These are phyloP conservation scores for Spermophilus dauricus DNA, from an alignment of 2,113 vertebrate genomes.

Conservation along the genomic window DNA sequence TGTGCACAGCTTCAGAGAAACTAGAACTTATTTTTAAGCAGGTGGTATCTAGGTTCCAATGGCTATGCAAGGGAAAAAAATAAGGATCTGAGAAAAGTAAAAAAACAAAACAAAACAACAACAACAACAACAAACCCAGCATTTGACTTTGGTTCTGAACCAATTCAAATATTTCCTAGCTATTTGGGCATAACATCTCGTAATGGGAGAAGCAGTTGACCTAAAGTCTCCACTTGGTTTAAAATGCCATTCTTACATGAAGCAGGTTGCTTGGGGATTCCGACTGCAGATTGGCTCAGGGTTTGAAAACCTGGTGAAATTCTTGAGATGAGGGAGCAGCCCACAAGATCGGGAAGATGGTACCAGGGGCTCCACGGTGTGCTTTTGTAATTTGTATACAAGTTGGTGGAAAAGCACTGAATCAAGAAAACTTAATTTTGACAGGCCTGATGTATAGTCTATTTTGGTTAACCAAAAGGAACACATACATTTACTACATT, in stretches of 20 bases:
- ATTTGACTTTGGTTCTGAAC: not conserved
- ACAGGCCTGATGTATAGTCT: constrained; percentile 97
- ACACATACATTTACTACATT: constrained; percentile 99
- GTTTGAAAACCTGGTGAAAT: constrained; percentile 64
- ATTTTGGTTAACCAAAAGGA: constrained; percentile 99
- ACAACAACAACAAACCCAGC: no score
- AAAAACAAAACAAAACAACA: not conserved
- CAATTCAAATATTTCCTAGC: not conserved
- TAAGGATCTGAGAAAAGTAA: not conserved
- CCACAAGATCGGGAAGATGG: constrained; percentile 63
- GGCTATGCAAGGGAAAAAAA: not conserved
- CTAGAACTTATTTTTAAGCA: not conserved
- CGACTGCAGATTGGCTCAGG: constrained; percentile 20
- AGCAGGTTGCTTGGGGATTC: constrained; percentile 59
- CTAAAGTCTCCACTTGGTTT: not conserved
- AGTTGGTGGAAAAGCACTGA: constrained; percentile 84
- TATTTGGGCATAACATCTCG: not conserved
- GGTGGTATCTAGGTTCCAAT: not conserved
- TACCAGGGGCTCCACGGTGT: constrained; percentile 66
- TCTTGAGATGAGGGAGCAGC: constrained; percentile 57
- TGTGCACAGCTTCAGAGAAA: not conserved
- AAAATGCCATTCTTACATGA: not conserved
- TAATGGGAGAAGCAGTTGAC: not conserved
- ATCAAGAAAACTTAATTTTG: constrained; percentile 93
- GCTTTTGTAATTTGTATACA: constrained; percentile 87